Percentiles rank a stretch among this genome's conserved stretches.
Conservation (phyloP, 2,797 vertebrate species). For the Typhlichthys eigenmanni region DNA sequence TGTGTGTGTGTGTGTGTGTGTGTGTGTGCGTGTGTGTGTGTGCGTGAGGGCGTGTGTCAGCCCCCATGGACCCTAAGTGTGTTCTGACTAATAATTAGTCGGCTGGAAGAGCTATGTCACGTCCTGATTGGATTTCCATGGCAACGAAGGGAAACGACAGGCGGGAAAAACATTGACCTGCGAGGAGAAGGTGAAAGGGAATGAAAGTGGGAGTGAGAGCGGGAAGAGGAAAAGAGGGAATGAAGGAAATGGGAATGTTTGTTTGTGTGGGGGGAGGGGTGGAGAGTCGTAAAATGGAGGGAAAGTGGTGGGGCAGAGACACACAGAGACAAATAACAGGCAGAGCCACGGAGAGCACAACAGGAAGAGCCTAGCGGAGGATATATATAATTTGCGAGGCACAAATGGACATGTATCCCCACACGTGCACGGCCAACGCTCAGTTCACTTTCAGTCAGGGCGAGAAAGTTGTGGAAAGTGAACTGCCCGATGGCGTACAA, state of each 20-base stretch:
- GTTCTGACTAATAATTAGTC: too few species aligned
- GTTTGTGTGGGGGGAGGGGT: too few species aligned
- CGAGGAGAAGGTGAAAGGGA: background rate
- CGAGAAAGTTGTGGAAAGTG: slow-evolving; percentile 15
- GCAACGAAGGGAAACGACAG: background rate
- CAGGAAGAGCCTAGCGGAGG: slow-evolving; percentile 47
- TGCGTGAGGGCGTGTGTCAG: background rate
- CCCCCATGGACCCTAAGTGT: too few species aligned
- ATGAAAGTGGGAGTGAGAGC: background rate
- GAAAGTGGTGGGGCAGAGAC: slow-evolving; percentile 7
- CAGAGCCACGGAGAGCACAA: slow-evolving; percentile 26
- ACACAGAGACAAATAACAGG: slow-evolving; percentile 38
- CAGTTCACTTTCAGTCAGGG: slow-evolving; percentile 12
- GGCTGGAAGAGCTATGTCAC: too few species aligned
- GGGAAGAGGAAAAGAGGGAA: background rate
- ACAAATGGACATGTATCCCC: slow-evolving; percentile 34
- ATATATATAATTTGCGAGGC: slow-evolving; percentile 39
- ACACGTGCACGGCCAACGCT: slow-evolving; percentile 15
- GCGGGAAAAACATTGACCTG: too few species aligned
- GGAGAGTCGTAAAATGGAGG: background rate
- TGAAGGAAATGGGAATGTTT: background rate
- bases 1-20: background rate
- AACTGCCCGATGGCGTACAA: slow-evolving; percentile 18
- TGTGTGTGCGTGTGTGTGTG: background rate
- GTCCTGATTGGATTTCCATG: background rate